phyloP scores from a whole-genome alignment of 1,140 invertebrate genomes.

The Arctopsyche grandis region DNA sequence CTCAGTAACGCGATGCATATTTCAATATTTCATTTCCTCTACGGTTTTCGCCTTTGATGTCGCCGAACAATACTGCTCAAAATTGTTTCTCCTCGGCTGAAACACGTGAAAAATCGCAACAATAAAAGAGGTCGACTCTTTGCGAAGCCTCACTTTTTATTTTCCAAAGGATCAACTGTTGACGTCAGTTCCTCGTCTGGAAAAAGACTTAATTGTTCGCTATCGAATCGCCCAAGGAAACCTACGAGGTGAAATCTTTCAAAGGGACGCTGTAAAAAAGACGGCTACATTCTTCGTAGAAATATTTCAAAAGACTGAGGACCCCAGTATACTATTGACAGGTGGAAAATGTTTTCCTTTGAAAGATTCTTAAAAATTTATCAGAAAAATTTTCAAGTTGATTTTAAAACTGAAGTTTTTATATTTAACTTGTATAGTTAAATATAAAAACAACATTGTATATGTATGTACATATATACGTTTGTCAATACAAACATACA shows the following conservation, averaged over 20 bases:
- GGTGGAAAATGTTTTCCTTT: too few species aligned
- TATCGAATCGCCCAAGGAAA: not conserved
- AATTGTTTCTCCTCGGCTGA: not conserved
- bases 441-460: not conserved
- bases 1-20: constrained; percentile 48
- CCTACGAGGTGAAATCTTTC: not conserved
- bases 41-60: constrained; percentile 45
- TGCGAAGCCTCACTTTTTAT: too few species aligned
- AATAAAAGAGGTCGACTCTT: too few species aligned
- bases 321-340: too few species aligned
- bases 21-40: constrained; percentile 53
- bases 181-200: not conserved
- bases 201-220: not conserved
- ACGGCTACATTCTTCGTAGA: too few species aligned
- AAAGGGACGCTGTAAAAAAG: too few species aligned
- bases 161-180: not conserved
- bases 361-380: too few species aligned
- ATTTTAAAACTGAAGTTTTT: too few species aligned
- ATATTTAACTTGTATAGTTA: too few species aligned
- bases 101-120: not conserved
- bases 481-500: not conserved
- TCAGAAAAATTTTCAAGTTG: too few species aligned
- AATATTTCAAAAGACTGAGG: too few species aligned
- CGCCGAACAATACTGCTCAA: constrained; percentile 11
- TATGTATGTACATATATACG: not conserved